A percentile compares a stretch with the other conserved stretches of the same genome.
Evolutionary conservation across 2,888 invertebrate species (phyloP).

Genomic region (Sphecodes monilicornis): DNA sequence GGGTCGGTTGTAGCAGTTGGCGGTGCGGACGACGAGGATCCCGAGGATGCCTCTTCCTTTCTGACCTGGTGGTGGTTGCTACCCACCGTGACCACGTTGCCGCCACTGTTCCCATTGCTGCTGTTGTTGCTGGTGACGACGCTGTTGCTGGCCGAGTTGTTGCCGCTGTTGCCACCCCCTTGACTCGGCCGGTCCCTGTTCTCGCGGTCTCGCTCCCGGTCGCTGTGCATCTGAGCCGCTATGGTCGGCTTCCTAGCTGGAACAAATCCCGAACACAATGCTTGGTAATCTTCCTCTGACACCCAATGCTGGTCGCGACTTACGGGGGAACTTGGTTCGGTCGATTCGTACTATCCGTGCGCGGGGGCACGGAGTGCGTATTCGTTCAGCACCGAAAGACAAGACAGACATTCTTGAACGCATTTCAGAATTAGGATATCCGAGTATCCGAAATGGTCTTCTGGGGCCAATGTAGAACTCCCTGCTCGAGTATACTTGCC

Average conservation of each 20-base stretch:
- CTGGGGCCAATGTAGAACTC: neutral
- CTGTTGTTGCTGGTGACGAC: slow-evolving; percentile 9
- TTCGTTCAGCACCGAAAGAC: too few relatives aligned
- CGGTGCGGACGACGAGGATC: neutral
- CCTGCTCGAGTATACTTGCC: neutral
- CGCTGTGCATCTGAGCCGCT: slow-evolving; percentile 85
- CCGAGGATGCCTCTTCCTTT: slow-evolving; percentile 74
- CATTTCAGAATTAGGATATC: too few relatives aligned
- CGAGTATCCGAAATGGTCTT: too few relatives aligned
- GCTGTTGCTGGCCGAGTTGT: slow-evolving; percentile 37
- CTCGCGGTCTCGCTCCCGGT: slow-evolving; percentile 85
- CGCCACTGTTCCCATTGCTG: slow-evolving; percentile 34
- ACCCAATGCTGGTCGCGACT: slow-evolving; percentile 53
- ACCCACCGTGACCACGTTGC: slow-evolving; percentile 52
- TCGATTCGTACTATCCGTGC: neutral
- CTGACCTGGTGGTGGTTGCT: slow-evolving; percentile 73
- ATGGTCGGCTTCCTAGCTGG: slow-evolving; percentile 88
- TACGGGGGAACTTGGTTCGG: slow-evolving; percentile 28
- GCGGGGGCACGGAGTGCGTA: too few relatives aligned
- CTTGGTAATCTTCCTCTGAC: slow-evolving; percentile 82
- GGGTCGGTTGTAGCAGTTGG: slow-evolving; percentile 54
- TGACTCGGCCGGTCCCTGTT: slow-evolving; percentile 79
- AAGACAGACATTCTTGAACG: neutral
- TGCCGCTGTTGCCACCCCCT: slow-evolving; percentile 62
- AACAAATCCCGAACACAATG: slow-evolving; percentile 85